A percentile compares a stretch with the other conserved stretches of the same genome.
phyloP scores from a whole-genome alignment of 2,888 invertebrate genomes.

The Teleiodes luculella region DNA sequence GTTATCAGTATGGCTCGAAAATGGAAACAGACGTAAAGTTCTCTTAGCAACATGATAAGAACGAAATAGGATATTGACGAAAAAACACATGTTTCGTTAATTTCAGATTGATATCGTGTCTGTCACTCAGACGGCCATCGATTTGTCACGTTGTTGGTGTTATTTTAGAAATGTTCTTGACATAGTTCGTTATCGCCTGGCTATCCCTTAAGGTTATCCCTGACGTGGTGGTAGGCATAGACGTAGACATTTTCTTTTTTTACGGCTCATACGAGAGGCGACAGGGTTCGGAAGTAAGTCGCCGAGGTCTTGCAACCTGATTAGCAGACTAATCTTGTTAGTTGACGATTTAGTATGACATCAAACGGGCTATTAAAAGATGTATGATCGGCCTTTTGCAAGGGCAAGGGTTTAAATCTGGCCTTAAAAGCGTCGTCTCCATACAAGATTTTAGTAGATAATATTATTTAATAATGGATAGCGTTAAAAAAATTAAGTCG shows the following conservation, averaged over 20 bases:
- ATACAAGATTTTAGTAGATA: too few species aligned
- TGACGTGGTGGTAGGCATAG: too few species aligned
- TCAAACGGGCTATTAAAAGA: neutral
- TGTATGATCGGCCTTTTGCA: neutral
- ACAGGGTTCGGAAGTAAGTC: constrained; percentile 34
- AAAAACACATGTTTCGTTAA: neutral
- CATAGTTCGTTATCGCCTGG: constrained; percentile 46
- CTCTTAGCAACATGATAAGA: constrained; percentile 2
- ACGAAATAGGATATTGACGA: constrained; percentile 5
- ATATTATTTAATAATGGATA: too few species aligned
- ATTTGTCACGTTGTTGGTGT: constrained; percentile 14
- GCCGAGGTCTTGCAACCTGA: constrained; percentile 26
- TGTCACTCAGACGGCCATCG: constrained; percentile 11
- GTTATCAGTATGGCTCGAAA: neutral
- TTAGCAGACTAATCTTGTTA: constrained; percentile 20
- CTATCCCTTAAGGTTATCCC: constrained; percentile 33
- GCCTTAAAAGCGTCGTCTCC: neutral
- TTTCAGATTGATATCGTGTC: neutral
- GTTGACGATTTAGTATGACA: constrained; percentile 6
- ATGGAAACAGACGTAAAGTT: neutral
- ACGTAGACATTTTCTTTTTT: too few species aligned
- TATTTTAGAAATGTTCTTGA: constrained; percentile 46
- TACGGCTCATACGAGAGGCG: constrained; percentile 26
- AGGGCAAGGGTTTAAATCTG: neutral
- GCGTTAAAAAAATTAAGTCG: too few species aligned